phyloP scores from a whole-genome alignment of 92 coral and sea anemone species.

The Porites lobata region DNA sequence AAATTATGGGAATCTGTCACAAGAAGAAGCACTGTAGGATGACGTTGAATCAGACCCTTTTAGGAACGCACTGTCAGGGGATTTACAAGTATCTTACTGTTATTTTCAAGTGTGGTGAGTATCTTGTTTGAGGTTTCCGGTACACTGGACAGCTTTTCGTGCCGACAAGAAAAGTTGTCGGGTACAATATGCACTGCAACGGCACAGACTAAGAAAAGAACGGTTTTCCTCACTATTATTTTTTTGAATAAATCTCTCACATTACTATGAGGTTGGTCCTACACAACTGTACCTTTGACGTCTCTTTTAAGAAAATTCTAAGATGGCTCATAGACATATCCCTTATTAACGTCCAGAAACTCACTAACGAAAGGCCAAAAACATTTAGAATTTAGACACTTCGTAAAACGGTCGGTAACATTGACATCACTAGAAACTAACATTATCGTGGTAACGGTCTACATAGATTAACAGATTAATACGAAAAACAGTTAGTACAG shows the following conservation, averaged over 20 bases:
- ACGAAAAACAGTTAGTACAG: too few relatives aligned
- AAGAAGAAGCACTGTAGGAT: slow-evolving; percentile 57
- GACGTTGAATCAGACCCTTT: slow-evolving; percentile 30
- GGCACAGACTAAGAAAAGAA: too few relatives aligned
- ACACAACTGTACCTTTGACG: slow-evolving; percentile 10
- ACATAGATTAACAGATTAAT: too few relatives aligned
- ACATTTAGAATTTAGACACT: neutral
- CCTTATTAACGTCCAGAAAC: too few relatives aligned
- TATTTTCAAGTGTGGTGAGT: slow-evolving; percentile 82
- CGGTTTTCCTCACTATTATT: too few relatives aligned
- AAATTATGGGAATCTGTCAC: slow-evolving; percentile 57
- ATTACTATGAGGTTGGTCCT: slow-evolving; percentile 20
- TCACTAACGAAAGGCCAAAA: neutral
- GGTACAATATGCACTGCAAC: too few relatives aligned
- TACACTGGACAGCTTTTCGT: too few relatives aligned
- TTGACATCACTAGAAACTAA: slow-evolving; percentile 11
- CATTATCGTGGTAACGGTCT: neutral
- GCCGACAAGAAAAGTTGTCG: too few relatives aligned
- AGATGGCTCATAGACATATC: too few relatives aligned
- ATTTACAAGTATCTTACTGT: slow-evolving; percentile 74
- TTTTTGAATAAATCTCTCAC: neutral
- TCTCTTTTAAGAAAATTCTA: neutral
- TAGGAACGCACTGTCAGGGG: slow-evolving; percentile 71
- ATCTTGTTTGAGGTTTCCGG: neutral
- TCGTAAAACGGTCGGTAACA: slow-evolving; percentile 30